Percentiles rank a stretch among this genome's conserved stretches.
phyloP scores from a whole-genome alignment of 1,140 invertebrate genomes.

The Zaprionus nigranus region DNA sequence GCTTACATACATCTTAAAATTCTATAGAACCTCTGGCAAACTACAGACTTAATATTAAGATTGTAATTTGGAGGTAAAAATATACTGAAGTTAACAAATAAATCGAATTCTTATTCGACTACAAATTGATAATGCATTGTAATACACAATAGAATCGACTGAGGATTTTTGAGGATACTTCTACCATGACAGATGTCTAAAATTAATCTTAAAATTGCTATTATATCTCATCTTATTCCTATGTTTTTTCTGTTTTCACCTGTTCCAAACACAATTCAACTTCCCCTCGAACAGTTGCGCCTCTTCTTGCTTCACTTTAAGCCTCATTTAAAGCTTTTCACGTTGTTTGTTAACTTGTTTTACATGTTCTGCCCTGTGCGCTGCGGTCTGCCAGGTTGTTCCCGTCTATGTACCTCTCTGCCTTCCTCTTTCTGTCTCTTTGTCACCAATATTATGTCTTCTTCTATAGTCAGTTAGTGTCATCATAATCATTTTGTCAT shows the following conservation, averaged over 20 bases:
- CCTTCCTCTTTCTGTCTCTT: neutral
- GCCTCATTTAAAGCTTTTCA: neutral
- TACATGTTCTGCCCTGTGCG: slow-evolving; percentile 58
- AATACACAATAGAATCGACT: too few relatives aligned
- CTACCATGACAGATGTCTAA: neutral
- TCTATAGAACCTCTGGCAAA: too few relatives aligned
- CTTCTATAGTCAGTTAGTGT: slow-evolving; percentile 66
- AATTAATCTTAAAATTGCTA: neutral
- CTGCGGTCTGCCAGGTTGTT: neutral
- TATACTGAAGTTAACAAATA: too few relatives aligned
- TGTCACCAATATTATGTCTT: neutral
- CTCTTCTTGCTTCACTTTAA: neutral
- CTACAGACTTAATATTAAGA: too few relatives aligned
- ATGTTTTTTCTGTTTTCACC: neutral
- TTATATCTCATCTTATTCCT: neutral
- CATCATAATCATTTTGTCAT: slow-evolving; percentile 84
- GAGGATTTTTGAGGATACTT: too few relatives aligned
- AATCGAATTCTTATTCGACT: too few relatives aligned
- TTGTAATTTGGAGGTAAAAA: too few relatives aligned
- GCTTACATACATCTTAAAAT: too few relatives aligned
- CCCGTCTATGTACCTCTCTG: neutral
- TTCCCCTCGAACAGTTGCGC: neutral
- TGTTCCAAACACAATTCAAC: neutral
- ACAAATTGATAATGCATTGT: too few relatives aligned
- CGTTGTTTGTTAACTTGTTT: slow-evolving; percentile 9